Evolutionary conservation across 2,113 vertebrate species (phyloP).

Genomic region (Taxidea taxus): DNA sequence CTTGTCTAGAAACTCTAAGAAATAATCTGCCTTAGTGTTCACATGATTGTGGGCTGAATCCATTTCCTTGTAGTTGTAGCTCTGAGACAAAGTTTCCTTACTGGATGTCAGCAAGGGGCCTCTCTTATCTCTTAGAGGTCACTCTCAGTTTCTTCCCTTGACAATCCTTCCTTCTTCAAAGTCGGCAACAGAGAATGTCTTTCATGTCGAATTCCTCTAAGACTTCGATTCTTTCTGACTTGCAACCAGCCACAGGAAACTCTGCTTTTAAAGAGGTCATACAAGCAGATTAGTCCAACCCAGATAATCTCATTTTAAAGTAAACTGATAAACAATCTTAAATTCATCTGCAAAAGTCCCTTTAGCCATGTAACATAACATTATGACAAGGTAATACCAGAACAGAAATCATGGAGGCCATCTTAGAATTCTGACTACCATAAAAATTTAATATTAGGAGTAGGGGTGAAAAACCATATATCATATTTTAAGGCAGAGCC

Average conservation of each 20-base stretch:
- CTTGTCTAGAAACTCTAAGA: background rate
- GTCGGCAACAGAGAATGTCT: background rate
- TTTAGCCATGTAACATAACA: background rate
- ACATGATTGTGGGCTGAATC: background rate
- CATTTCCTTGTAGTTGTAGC: background rate
- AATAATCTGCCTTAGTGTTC: background rate
- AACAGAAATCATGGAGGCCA: background rate
- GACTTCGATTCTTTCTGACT: background rate
- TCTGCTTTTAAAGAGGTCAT: background rate
- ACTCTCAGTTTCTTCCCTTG: background rate
- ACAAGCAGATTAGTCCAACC: background rate
- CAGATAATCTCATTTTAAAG: background rate
- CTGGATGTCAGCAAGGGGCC: background rate
- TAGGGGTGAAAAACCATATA: background rate
- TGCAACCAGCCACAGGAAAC: background rate
- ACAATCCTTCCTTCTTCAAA: background rate
- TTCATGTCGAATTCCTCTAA: background rate
- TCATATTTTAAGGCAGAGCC: background rate
- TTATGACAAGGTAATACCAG: background rate
- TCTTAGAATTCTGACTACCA: background rate
- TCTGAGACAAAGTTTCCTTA: background rate
- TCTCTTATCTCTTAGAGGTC: background rate
- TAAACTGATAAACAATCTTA: background rate
- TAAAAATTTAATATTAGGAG: background rate
- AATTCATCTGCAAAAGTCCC: background rate